Evolutionary conservation across 2,113 vertebrate species (phyloP), one percentile per base, ranked within the genome.

Genomic region (Gadus chalcogrammus): DNA sequence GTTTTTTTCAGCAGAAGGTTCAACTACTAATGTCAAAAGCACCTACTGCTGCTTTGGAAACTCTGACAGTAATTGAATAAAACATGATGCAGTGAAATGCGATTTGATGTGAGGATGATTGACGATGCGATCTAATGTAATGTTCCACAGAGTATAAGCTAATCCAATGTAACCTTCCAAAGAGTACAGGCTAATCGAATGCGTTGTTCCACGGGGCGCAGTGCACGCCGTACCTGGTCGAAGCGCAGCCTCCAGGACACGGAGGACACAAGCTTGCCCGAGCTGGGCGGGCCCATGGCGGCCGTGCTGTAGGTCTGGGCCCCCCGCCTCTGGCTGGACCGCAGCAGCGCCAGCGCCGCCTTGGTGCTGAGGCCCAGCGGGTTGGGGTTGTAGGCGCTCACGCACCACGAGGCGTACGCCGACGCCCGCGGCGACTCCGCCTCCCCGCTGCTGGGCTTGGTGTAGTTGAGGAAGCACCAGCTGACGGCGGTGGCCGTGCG

Each of bases 401-500:
- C 92, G 76, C 93, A 94, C 97, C 97, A 99, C 2, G 95, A 95
- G 77, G 90, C 93, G 93, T 99, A 99, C 85, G 98, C 94, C 0
- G 97, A 99, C 80, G 92, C 92, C 55, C 91, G 92, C 69, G 92
- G 83, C 9, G 67, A 15, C 52, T 91, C 92, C 38, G 92, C 90
- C 71, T 92, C 42, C 93, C 88, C 70, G 42, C 91, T 94, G 90
- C 90, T 98, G 72, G 97, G 97, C 89, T 97, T 97, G 8, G 95
- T 95, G 87, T 97, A 97, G 91, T 95, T 98, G 79, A 99, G 91
- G 89, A 98, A 99, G 91, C 97, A 99, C 97, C 97, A 99, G 91
- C 96, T 99, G 79, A 99, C 95, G 76, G 92, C 93, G 75, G 96
- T 98, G 4, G 91, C 93, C 15, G 96, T 97, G 75, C 96, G 94